Conservation (phyloP, 2,888 invertebrate genomes). For the Volucella inanis region DNA sequence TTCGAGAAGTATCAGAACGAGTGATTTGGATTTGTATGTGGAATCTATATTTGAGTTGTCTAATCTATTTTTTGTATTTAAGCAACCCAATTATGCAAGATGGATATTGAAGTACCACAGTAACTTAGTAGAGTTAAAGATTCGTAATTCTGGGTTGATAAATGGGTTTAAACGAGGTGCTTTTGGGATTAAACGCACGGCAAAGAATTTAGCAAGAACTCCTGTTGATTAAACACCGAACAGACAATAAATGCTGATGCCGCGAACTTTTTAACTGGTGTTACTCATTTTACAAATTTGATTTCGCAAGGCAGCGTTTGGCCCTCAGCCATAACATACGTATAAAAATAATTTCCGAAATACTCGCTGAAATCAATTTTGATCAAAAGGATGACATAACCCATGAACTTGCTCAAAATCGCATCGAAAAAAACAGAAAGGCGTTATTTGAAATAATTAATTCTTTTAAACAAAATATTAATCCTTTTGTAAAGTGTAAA, state of each 20-base stretch:
- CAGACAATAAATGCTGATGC: background rate
- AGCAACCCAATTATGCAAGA: conserved; percentile 9
- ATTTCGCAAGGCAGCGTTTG: background rate
- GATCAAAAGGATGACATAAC: background rate
- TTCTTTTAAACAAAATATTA: background rate
- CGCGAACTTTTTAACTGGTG: background rate
- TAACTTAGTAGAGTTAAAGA: too few species aligned
- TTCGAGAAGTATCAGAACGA: background rate
- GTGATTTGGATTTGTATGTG: too few species aligned
- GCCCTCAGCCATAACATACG: background rate
- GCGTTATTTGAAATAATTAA: background rate
- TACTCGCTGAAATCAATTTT: background rate
- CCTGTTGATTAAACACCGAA: conserved; percentile 15
- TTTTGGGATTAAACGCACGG: conserved; percentile 14
- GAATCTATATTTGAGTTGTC: background rate
- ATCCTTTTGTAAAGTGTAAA: background rate
- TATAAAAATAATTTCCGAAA: conserved; percentile 13
- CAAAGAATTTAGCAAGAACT: conserved; percentile 5
- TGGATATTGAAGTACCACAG: conserved; percentile 9
- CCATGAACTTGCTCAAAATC: background rate
- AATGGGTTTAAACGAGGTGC: background rate
- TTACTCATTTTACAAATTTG: conserved; percentile 3
- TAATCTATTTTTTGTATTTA: background rate
- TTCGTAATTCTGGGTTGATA: background rate
- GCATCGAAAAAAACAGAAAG: conserved; percentile 9